Percentiles rank a stretch among this genome's conserved stretches.
Conservation (phyloP, 2,113 vertebrate species). For the Peromyscus polionotus region DNA sequence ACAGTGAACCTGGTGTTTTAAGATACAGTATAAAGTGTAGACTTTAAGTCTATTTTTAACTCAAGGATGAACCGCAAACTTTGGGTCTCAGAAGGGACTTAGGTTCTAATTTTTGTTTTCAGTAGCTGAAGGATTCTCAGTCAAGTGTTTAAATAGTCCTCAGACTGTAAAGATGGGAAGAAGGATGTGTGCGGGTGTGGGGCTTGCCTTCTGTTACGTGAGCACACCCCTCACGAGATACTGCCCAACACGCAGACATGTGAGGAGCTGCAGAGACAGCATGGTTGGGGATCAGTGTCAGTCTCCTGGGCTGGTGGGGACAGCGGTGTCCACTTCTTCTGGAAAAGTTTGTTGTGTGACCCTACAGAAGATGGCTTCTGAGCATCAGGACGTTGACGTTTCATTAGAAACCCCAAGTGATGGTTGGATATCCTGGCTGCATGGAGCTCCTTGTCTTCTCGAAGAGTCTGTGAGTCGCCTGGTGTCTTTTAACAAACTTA, state of each 20-base stretch:
- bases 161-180: neutral
- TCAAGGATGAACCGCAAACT: neutral
- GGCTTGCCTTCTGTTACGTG: neutral
- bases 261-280: neutral
- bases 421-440: neutral
- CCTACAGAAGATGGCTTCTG: neutral
- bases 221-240: neutral
- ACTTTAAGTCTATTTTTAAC: neutral
- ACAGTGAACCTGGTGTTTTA: neutral
- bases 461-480: neutral
- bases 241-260: neutral
- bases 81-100: neutral
- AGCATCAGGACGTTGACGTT: neutral
- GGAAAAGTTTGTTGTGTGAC: neutral
- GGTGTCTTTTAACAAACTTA: neutral
- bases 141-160: neutral
- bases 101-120: neutral
- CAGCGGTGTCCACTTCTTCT: neutral
- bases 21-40: neutral
- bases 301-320: neutral
- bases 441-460: neutral
- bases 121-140: neutral
- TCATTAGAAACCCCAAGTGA: neutral
- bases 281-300: fast-evolving
- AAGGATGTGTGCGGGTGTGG: neutral